Evolutionary conservation across 2,888 invertebrate species (phyloP).

Genomic region (Drosophila barbarae): DNA sequence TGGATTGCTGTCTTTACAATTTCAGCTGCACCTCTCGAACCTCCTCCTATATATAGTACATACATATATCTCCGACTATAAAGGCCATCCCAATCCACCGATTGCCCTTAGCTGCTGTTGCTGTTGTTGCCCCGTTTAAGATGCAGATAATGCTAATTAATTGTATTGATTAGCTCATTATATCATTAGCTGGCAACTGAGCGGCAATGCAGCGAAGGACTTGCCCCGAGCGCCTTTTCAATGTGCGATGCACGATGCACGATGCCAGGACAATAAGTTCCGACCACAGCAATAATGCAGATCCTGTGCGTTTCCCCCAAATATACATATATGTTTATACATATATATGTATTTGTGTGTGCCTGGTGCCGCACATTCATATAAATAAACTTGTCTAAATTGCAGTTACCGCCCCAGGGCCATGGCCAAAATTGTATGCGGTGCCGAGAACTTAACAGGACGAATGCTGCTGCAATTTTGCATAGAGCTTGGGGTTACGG

Average conservation of each 20-base stretch:
- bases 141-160: conserved; percentile 65
- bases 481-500: not conserved
- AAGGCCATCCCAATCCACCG: not conserved
- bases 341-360: not conserved
- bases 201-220: conserved; percentile 22
- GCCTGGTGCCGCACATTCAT: conserved; percentile 25
- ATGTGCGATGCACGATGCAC: conserved; percentile 19
- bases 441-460: conserved; percentile 23
- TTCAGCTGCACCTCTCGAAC: not conserved
- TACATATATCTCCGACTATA: not conserved
- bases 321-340: not conserved
- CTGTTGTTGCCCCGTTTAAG: conserved; percentile 27
- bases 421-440: conserved; percentile 37
- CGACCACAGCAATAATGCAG: conserved; percentile 25
- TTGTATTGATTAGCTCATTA: conserved; percentile 70
- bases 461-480: conserved; percentile 9
- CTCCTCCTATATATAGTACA: not conserved
- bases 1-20: not conserved
- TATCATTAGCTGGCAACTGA: conserved; percentile 54
- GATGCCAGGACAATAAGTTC: conserved; percentile 22
- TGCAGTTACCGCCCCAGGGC: conserved; percentile 31
- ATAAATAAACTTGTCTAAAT: conserved; percentile 48
- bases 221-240: conserved; percentile 46
- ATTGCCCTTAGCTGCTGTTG: conserved; percentile 15
- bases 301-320: conserved; percentile 5